Conservation (phyloP, 2,888 invertebrate species). For the Coenonympha glycerion region DNA sequence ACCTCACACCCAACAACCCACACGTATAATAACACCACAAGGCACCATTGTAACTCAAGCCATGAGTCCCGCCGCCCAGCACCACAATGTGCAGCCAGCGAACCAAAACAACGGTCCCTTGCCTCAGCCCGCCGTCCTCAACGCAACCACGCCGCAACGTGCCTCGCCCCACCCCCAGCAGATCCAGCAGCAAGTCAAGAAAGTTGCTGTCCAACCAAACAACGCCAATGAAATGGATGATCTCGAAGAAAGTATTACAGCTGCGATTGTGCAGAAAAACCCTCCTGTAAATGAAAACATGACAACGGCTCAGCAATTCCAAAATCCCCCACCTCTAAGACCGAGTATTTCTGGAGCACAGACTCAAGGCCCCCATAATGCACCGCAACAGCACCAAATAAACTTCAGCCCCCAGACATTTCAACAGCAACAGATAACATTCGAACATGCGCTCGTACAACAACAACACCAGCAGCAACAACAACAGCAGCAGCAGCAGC, state of each 20-base stretch:
- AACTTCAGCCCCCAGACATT: slow-evolving; percentile 46
- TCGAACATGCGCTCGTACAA: slow-evolving; percentile 47
- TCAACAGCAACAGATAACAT: slow-evolving; percentile 45
- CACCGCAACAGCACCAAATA: slow-evolving; percentile 41
- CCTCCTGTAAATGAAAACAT: slow-evolving; percentile 47
- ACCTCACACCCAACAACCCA: slow-evolving; percentile 38
- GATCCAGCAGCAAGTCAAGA: slow-evolving; percentile 50
- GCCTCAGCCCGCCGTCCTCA: slow-evolving; percentile 45
- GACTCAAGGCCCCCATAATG: slow-evolving; percentile 22
- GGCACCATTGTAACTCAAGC: slow-evolving; percentile 64
- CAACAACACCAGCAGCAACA: slow-evolving; percentile 51
- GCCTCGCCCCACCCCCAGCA: slow-evolving; percentile 40
- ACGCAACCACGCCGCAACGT: slow-evolving; percentile 48
- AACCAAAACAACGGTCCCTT: slow-evolving; percentile 50
- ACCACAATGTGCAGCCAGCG: slow-evolving; percentile 42
- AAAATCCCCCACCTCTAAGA: slow-evolving; percentile 48
- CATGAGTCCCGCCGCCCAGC: slow-evolving; percentile 42
- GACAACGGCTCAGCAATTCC: slow-evolving; percentile 47
- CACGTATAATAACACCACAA: slow-evolving; percentile 62
- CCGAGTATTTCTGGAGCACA: slow-evolving; percentile 36
- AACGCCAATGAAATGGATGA: slow-evolving; percentile 71
- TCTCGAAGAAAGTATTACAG: slow-evolving; percentile 72
- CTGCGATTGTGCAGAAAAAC: slow-evolving; percentile 66
- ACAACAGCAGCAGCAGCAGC: slow-evolving; percentile 44
- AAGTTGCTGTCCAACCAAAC: slow-evolving; percentile 64